Percentiles rank a stretch among this genome's conserved stretches.
Evolutionary conservation across 2,797 vertebrate genomes (phyloP).

Genomic region (Botia almorhae): DNA sequence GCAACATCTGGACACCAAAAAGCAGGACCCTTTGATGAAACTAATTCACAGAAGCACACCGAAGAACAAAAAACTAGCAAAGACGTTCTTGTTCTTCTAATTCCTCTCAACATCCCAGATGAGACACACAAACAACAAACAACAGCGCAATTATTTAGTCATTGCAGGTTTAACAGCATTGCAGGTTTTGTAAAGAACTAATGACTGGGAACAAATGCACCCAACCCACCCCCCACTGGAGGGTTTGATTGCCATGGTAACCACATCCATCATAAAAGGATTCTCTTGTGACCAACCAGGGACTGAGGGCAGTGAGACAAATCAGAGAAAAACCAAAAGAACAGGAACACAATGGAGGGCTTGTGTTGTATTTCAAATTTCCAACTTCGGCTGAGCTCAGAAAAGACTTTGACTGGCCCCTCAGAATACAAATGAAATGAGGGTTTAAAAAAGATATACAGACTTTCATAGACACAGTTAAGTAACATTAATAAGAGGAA

Average conservation of each 20-base stretch:
- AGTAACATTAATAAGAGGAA: slow-evolving; percentile 26
- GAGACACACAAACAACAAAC: slow-evolving; percentile 33
- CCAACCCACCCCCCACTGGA: slow-evolving; percentile 73
- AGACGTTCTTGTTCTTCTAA: slow-evolving; percentile 59
- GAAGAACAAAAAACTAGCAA: background rate
- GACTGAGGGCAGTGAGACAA: slow-evolving; percentile 62
- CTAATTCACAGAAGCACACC: slow-evolving; percentile 53
- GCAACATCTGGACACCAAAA: slow-evolving; percentile 82
- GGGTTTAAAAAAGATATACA: background rate
- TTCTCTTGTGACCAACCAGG: slow-evolving; percentile 73
- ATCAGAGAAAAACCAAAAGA: slow-evolving; percentile 54
- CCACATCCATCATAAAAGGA: slow-evolving; percentile 82
- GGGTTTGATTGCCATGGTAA: slow-evolving; percentile 84
- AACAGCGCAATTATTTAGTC: slow-evolving; percentile 71
- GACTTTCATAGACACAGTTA: slow-evolving; percentile 13
- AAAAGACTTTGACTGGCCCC: slow-evolving; percentile 70
- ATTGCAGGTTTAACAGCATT: slow-evolving; percentile 72
- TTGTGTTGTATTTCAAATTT: slow-evolving; percentile 79
- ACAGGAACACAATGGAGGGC: slow-evolving; percentile 71
- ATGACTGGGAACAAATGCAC: background rate
- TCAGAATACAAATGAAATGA: slow-evolving; percentile 58
- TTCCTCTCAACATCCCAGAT: slow-evolving; percentile 65
- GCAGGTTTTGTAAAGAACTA: slow-evolving; percentile 33
- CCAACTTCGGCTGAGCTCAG: slow-evolving; percentile 71
- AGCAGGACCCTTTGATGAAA: slow-evolving; percentile 73